These are phyloP conservation scores for Sphaerophoria taeniata DNA, from an alignment of 2,888 invertebrate species.

Conservation along the genomic window DNA sequence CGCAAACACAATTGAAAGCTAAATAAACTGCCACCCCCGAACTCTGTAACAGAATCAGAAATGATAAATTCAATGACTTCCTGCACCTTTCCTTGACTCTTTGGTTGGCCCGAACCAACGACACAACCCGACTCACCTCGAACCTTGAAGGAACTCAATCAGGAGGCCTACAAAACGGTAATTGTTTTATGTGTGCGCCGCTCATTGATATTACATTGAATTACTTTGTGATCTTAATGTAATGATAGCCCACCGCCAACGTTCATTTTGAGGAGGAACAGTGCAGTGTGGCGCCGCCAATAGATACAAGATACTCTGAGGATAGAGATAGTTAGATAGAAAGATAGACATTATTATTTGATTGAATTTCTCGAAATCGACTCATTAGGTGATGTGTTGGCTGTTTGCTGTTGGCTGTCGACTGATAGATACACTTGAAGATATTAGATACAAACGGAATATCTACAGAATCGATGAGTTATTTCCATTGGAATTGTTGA, in stretches of 20 bases:
- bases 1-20: slow-evolving; percentile 35
- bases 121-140: not conserved
- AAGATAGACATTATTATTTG: slow-evolving; percentile 48
- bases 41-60: slow-evolving; percentile 27
- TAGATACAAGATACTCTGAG: slow-evolving; percentile 13
- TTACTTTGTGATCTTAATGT: slow-evolving; percentile 63
- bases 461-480: slow-evolving; percentile 34
- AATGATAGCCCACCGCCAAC: slow-evolving; percentile 54
- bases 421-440: slow-evolving; percentile 10
- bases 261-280: slow-evolving; percentile 10
- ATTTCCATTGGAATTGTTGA: slow-evolving; percentile 22
- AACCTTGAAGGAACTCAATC: slow-evolving; percentile 9
- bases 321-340: not conserved
- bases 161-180: slow-evolving; percentile 31
- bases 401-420: not conserved
- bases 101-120: too few relatives aligned
- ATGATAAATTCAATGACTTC: slow-evolving; percentile 56
- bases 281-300: not conserved
- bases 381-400: slow-evolving; percentile 61
- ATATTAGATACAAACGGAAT: slow-evolving; percentile 43
- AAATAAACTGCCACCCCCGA: slow-evolving; percentile 25
- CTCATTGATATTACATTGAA: slow-evolving; percentile 70
- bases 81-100: slow-evolving; percentile 1
- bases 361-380: slow-evolving; percentile 62
- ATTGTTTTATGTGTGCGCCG: slow-evolving; percentile 68